Percentiles rank a stretch among this genome's conserved stretches.
Evolutionary conservation across 2,888 invertebrate species (phyloP).

Genomic region (Plagiodera versicolora): DNA sequence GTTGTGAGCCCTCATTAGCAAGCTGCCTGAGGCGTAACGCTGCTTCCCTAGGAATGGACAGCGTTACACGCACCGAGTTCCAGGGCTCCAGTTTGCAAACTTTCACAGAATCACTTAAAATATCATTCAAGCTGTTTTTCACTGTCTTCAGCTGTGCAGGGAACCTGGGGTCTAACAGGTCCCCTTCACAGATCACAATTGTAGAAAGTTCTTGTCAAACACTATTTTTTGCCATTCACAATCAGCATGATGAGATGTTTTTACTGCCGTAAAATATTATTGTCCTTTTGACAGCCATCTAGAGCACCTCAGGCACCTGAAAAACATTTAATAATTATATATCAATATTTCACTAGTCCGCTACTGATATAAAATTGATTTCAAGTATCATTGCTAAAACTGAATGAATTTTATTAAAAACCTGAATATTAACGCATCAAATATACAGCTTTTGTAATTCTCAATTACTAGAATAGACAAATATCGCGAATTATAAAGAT

Average conservation of each 20-base stretch:
- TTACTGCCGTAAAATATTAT: conserved; percentile 25
- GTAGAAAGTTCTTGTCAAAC: conserved; percentile 72
- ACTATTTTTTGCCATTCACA: conserved; percentile 80
- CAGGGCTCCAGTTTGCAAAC: conserved; percentile 91
- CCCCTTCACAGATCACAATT: conserved; percentile 90
- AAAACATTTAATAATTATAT: conserved; percentile 18
- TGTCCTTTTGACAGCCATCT: conserved; percentile 37
- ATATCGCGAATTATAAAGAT: conserved; percentile 58
- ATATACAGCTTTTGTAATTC: conserved; percentile 22
- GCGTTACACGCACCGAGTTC: conserved; percentile 97
- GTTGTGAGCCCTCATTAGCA: conserved; percentile 87
- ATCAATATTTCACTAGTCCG: not conserved
- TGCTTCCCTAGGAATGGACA: conserved; percentile 96
- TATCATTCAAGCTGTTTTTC: conserved; percentile 74
- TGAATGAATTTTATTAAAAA: not conserved
- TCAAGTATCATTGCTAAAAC: not conserved
- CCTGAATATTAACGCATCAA: not conserved
- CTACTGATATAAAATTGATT: not conserved
- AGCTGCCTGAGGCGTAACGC: conserved; percentile 88
- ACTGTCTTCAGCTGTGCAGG: conserved; percentile 77
- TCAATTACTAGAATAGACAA: conserved; percentile 26
- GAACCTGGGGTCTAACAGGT: conserved; percentile 85
- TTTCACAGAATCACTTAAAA: conserved; percentile 64
- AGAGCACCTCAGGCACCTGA: conserved; percentile 51
- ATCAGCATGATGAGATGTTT: conserved; percentile 37